phyloP scores from a whole-genome alignment of 2,888 invertebrate genomes.

The Pycnomerus fuliginosus region DNA sequence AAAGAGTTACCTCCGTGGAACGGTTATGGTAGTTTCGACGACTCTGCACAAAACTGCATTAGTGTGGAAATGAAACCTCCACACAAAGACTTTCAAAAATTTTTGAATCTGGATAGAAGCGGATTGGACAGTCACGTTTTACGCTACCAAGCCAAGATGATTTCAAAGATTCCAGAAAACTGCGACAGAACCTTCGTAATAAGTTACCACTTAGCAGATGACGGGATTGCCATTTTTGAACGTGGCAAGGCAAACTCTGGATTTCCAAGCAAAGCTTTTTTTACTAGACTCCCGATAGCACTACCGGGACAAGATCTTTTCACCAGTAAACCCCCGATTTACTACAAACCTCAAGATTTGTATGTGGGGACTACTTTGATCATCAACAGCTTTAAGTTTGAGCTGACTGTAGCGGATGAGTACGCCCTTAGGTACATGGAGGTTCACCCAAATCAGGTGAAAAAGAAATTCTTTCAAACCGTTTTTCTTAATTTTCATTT shows the following conservation, averaged over 20 bases:
- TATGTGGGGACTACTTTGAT: slow-evolving; percentile 79
- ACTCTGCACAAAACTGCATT: slow-evolving; percentile 84
- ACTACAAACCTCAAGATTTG: slow-evolving; percentile 78
- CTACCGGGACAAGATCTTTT: slow-evolving; percentile 73
- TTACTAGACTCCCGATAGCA: slow-evolving; percentile 67
- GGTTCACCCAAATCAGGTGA: slow-evolving; percentile 68
- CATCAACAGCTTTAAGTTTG: slow-evolving; percentile 76
- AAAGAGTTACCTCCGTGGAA: slow-evolving; percentile 81
- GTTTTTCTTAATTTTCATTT: slow-evolving; percentile 30
- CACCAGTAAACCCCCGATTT: slow-evolving; percentile 69
- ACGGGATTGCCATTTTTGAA: slow-evolving; percentile 82
- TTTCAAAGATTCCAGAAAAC: slow-evolving; percentile 69
- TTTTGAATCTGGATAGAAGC: slow-evolving; percentile 74
- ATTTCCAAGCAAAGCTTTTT: slow-evolving; percentile 62
- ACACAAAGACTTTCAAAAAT: slow-evolving; percentile 75
- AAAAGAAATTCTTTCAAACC: slow-evolving; percentile 4
- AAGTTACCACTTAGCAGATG: slow-evolving; percentile 78
- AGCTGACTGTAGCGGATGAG: slow-evolving; percentile 79
- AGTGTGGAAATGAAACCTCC: slow-evolving; percentile 78
- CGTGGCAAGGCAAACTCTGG: slow-evolving; percentile 56
- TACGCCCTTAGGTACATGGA: slow-evolving; percentile 89
- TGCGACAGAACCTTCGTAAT: slow-evolving; percentile 73
- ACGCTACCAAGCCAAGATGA: slow-evolving; percentile 75
- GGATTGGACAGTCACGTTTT: slow-evolving; percentile 76
- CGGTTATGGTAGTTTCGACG: slow-evolving; percentile 86